phyloP scores from a whole-genome alignment of 2,113 vertebrate genomes.

The Atherinomorus stipes region DNA sequence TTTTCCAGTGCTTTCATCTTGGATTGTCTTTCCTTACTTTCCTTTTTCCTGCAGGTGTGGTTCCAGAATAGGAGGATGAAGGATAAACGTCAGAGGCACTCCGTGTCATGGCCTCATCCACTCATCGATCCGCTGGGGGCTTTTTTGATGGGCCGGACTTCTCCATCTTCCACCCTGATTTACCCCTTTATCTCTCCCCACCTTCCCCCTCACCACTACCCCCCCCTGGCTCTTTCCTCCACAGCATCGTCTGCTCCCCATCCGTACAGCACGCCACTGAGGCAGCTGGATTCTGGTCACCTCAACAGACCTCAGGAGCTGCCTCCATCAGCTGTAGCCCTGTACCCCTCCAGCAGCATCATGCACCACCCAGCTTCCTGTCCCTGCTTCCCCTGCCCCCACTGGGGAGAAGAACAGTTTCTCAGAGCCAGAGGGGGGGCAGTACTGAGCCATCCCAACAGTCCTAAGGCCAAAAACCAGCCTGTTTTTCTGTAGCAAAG shows the following conservation, averaged over 20 bases:
- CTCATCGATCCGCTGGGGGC: slow-evolving; percentile 73
- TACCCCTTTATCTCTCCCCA: slow-evolving; percentile 67
- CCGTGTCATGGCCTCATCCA: slow-evolving; percentile 71
- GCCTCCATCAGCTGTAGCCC: slow-evolving; percentile 31
- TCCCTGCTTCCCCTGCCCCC: slow-evolving; percentile 75
- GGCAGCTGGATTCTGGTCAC: slow-evolving; percentile 61
- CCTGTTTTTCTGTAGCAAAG: slow-evolving; percentile 50
- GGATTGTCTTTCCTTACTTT: too few species aligned
- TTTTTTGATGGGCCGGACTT: slow-evolving; percentile 73
- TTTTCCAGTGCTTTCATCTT: background rate
- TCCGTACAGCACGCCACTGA: slow-evolving; percentile 58
- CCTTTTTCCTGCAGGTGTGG: slow-evolving; percentile 64
- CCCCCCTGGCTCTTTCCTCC: slow-evolving; percentile 62
- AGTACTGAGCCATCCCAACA: slow-evolving; percentile 37
- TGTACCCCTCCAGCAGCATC: slow-evolving; percentile 53
- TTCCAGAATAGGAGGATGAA: slow-evolving; percentile 85
- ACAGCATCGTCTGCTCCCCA: slow-evolving; percentile 42
- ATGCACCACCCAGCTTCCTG: slow-evolving; percentile 74
- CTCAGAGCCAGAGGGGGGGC: slow-evolving; percentile 62
- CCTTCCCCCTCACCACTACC: slow-evolving; percentile 70
- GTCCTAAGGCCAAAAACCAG: slow-evolving; percentile 53
- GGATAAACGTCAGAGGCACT: slow-evolving; percentile 78
- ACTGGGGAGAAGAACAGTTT: slow-evolving; percentile 74
- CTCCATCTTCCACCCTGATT: slow-evolving; percentile 53
- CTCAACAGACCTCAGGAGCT: slow-evolving; percentile 56